Evolutionary conservation across 2,797 vertebrate genomes (phyloP), one percentile per base, ranked within the genome.

Genomic region (Peromyscus melanophrys): DNA sequence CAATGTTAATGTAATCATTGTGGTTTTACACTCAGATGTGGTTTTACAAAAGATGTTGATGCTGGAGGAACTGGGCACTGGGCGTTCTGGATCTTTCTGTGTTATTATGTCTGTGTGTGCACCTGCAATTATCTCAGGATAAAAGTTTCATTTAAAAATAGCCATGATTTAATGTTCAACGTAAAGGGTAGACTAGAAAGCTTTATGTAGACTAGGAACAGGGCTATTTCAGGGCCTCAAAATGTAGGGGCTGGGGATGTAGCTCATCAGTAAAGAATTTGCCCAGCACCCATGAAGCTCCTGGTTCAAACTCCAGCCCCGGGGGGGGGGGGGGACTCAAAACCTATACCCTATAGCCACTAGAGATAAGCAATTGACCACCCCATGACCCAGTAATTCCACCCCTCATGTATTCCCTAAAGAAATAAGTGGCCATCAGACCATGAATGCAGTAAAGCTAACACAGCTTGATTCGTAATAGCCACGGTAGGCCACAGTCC

Each of bases 111-210:
- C 49, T 67, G 31, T 34, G 63, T 87, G 49, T 29, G 25, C 57
- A 40, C 40, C 65, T 37, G 27, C 25, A 61, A 76, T 78, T 31
- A 83, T 25, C 94, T 87, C 69, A 19, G 65, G 81, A 92, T 43
- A 31, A 90, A 75, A 65, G 3, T 13, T 78, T 52, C 46, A 78
- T 21, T 67, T 73, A 40, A 83, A 89, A 78, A 46, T 21, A 14
- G 2, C 25, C 78, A n/a, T 11, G 61, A 40, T n/a, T 65, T 23
- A 55, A 59, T 2, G 13, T 89, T 52, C 52, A 21, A 46, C 43
- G 61, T 25, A 77, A 65, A 92, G 37, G 31, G n/a, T 29, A n/a
- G 19, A 61, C 67, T 16, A 25, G 49, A 57, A 63, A 76, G n/a
- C 55, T 40, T 43, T 57, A 27, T 52, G n/a, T 46, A 29, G 23